phyloP scores from a whole-genome alignment of 2,888 invertebrate genomes.

The Chrysolina americana region DNA sequence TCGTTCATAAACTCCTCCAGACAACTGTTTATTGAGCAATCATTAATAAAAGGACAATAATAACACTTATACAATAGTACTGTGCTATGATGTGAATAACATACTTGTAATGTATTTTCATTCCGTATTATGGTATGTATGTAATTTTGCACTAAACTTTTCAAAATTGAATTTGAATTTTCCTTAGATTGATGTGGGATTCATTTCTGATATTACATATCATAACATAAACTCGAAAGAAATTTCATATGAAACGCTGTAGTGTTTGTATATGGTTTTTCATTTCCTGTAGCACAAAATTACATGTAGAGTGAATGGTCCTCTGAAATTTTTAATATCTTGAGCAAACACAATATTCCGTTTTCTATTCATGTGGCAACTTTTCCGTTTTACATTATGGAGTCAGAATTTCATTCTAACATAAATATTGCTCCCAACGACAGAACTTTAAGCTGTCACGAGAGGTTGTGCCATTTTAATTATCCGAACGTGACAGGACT shows the following conservation, averaged over 20 bases:
- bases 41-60: too few relatives aligned
- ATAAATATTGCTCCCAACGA: slow-evolving; percentile 8
- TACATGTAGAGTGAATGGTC: not conserved
- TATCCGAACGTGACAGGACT: not conserved
- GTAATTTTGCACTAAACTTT: too few relatives aligned
- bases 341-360: slow-evolving; percentile 16
- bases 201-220: too few relatives aligned
- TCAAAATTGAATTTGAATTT: too few relatives aligned
- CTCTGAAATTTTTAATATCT: slow-evolving; percentile 3
- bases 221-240: not conserved
- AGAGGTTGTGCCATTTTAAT: not conserved
- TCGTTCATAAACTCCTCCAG: too few relatives aligned
- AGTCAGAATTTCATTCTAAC: not conserved
- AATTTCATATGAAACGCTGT: not conserved
- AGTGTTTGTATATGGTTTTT: slow-evolving; percentile 1
- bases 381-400: slow-evolving; percentile 7
- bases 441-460: not conserved
- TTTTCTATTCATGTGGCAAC: slow-evolving; percentile 9
- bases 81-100: too few relatives aligned
- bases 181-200: too few relatives aligned
- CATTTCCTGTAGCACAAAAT: not conserved
- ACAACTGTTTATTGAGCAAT: too few relatives aligned
- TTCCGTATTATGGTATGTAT: too few relatives aligned
- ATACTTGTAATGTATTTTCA: too few relatives aligned
- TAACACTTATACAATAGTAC: too few relatives aligned